Conservation (phyloP, 2,797 vertebrate genomes). For the Danio choprae region DNA sequence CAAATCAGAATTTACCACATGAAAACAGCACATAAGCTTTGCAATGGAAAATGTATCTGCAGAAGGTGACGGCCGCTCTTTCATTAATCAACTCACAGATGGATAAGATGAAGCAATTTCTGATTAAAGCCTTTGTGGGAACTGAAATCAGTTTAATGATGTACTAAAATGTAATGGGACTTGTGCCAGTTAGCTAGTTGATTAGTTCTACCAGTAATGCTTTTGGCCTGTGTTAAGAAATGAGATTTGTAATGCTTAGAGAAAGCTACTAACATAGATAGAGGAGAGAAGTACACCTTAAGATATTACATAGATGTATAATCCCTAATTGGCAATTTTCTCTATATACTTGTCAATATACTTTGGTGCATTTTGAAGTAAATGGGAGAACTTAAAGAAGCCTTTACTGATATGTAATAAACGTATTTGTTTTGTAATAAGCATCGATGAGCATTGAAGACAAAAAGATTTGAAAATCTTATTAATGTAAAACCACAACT, state of each 20-base stretch:
- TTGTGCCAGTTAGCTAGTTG: constrained; percentile 7
- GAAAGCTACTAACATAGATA: neutral
- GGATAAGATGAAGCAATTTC: constrained; percentile 42
- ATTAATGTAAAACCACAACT: too few species aligned
- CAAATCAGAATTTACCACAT: neutral
- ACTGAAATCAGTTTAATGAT: constrained; percentile 48
- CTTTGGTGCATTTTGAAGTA: too few species aligned
- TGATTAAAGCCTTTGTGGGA: constrained; percentile 52
- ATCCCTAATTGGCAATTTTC: neutral
- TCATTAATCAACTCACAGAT: constrained; percentile 54
- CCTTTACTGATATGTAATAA: too few species aligned
- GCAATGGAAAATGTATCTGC: neutral
- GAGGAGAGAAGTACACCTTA: neutral
- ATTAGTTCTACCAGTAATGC: neutral
- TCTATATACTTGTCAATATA: too few species aligned
- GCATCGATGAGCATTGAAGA: too few species aligned
- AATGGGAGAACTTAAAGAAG: too few species aligned
- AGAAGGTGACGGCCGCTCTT: constrained; percentile 19
- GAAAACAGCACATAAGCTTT: too few species aligned
- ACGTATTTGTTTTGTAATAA: too few species aligned
- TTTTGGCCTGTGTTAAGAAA: constrained; percentile 6
- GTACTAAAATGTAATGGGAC: constrained; percentile 36
- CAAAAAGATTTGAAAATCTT: too few species aligned
- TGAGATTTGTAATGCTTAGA: neutral
- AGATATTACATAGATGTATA: neutral